A percentile compares a stretch with the other conserved stretches of the same genome.
Conservation (phyloP, 1,140 invertebrate species). For the Fragariocoptes setiger region DNA sequence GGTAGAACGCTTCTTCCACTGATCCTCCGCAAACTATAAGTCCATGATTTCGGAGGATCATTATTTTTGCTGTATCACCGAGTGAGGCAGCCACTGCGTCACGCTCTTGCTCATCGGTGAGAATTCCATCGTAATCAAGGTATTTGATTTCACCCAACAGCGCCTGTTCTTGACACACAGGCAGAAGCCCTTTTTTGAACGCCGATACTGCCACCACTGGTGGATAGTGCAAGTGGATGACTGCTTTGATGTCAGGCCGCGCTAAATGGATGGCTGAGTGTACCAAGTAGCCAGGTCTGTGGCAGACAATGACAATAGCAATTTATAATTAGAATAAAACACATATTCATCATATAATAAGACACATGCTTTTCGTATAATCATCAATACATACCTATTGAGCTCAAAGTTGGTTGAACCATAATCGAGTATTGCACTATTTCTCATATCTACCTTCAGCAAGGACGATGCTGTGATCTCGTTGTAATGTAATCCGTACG, state of each 20-base stretch:
- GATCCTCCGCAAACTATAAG: slow-evolving; percentile 76
- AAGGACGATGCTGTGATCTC: slow-evolving; percentile 85
- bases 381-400: no score
- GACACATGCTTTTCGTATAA: no score
- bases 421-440: slow-evolving; percentile 29
- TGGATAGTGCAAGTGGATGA: slow-evolving; percentile 33
- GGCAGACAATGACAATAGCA: no score
- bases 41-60: slow-evolving; percentile 38
- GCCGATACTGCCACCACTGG: slow-evolving; percentile 27
- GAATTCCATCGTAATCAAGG: slow-evolving; percentile 41
- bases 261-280: slow-evolving; percentile 83
- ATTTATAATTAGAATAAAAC: no score
- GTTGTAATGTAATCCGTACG: slow-evolving; percentile 70
- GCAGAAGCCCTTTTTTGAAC: slow-evolving; percentile 49
- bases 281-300: slow-evolving; percentile 44
- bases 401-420: slow-evolving; percentile 59
- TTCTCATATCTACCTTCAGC: slow-evolving; percentile 60
- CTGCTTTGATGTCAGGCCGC: slow-evolving; percentile 69
- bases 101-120: slow-evolving; percentile 7
- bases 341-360: no score
- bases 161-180: slow-evolving; percentile 58
- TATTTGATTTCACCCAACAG: slow-evolving; percentile 56
- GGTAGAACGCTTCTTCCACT: slow-evolving; percentile 78
- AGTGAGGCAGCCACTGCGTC: slow-evolving; percentile 37
- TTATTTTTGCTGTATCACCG: slow-evolving; percentile 58